A percentile compares a stretch with the other conserved stretches of the same genome.
phyloP scores from a whole-genome alignment of 2,797 vertebrate species.

The Aselliscus stoliczkanus region DNA sequence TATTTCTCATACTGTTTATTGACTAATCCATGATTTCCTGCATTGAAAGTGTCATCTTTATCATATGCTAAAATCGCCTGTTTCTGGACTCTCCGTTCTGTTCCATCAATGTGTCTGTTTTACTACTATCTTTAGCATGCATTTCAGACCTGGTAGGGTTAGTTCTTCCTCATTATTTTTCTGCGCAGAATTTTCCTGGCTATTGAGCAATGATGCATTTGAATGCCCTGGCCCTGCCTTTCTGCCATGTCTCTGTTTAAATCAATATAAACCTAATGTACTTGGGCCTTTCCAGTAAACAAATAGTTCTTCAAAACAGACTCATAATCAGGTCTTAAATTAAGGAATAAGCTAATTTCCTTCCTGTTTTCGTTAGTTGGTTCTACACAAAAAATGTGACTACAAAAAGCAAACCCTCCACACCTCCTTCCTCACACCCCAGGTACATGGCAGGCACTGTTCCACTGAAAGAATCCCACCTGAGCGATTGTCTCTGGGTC shows the following conservation, averaged over 20 bases:
- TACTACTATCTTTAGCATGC: neutral
- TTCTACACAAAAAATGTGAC: neutral
- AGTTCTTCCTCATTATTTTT: neutral
- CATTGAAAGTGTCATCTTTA: neutral
- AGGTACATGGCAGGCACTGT: neutral
- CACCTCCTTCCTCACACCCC: fast-evolving
- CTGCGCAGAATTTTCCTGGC: neutral
- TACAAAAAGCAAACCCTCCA: neutral
- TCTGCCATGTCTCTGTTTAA: neutral
- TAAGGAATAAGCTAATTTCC: neutral
- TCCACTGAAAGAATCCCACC: constrained; percentile 81
- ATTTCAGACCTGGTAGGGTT: neutral
- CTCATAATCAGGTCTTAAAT: neutral
- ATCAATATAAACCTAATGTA: neutral
- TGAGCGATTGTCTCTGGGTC: constrained; percentile 99
- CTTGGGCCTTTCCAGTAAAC: neutral
- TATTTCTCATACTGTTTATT: neutral
- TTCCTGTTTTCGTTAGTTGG: neutral
- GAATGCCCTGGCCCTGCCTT: neutral
- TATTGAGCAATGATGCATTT: neutral
- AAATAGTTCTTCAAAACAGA: neutral
- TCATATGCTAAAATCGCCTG: neutral
- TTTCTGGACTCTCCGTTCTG: neutral
- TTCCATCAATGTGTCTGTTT: neutral
- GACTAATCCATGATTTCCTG: neutral